These are phyloP conservation scores for Hippocampus comes DNA, from an alignment of 2,113 vertebrate species.

Conservation along the genomic window DNA sequence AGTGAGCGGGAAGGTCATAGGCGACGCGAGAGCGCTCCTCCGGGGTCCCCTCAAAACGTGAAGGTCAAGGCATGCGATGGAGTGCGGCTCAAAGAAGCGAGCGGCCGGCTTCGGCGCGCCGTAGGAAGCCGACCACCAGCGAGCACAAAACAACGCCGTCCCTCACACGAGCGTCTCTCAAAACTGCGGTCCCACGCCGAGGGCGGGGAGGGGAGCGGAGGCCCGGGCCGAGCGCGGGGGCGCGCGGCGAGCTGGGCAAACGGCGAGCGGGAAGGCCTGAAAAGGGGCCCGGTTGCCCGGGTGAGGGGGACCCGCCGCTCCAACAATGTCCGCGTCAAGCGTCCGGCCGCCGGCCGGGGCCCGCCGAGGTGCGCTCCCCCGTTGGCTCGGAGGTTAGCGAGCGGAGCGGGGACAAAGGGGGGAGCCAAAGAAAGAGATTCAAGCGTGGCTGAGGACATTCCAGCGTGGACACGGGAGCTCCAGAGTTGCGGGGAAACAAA, in stretches of 20 bases:
- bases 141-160: conserved; percentile 56
- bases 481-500: background rate
- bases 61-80: conserved; percentile 55
- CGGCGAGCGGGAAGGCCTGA: conserved; percentile 77
- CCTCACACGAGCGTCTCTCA: conserved; percentile 32
- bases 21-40: conserved; percentile 39
- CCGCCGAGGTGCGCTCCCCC: conserved; percentile 61
- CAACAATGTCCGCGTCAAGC: conserved; percentile 87
- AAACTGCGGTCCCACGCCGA: conserved; percentile 41
- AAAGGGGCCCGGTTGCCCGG: conserved; percentile 82
- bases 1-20: conserved; percentile 44
- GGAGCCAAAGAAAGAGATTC: conserved; percentile 50
- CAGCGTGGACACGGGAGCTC: background rate
- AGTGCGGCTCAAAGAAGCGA: conserved; percentile 32
- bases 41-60: conserved; percentile 64
- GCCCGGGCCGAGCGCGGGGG: conserved; percentile 53
- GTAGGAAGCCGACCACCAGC: conserved; percentile 68
- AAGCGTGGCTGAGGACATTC: conserved; percentile 7
- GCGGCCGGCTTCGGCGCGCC: conserved; percentile 60
- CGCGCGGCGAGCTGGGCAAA: conserved; percentile 79
- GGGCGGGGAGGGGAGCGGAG: conserved; percentile 8
- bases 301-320: conserved; percentile 76
- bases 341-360: conserved; percentile 73
- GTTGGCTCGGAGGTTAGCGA: conserved; percentile 51
- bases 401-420: conserved; percentile 54